phyloP scores from a whole-genome alignment of 2,888 invertebrate species.

The Gari tellinella region DNA sequence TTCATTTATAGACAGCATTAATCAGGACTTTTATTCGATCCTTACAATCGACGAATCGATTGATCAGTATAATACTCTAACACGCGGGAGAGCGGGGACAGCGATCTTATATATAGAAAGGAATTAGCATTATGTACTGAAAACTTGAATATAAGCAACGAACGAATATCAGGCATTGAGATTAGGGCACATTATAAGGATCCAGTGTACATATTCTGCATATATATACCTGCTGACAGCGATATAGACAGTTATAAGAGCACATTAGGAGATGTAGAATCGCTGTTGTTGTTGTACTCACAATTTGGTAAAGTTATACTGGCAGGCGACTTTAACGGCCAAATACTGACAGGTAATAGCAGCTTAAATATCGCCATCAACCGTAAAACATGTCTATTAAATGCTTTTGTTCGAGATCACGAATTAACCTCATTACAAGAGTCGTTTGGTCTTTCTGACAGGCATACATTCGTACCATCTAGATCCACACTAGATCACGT shows the following conservation, averaged over 20 bases:
- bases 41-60: neutral
- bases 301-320: neutral
- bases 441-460: too few species aligned
- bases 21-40: neutral
- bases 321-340: neutral
- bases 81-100: slow-evolving; percentile 9
- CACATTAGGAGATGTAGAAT: neutral
- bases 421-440: too few species aligned
- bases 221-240: slow-evolving; percentile 10
- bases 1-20: slow-evolving; percentile 3
- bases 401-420: too few species aligned
- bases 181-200: neutral
- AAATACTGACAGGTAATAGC: neutral
- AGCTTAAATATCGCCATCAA: too few species aligned
- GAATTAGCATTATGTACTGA: too few species aligned
- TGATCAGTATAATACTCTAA: neutral
- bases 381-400: too few species aligned
- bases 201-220: slow-evolving; percentile 1
- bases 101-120: neutral
- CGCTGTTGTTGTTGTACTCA: neutral
- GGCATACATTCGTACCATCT: too few species aligned
- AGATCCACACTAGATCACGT: too few species aligned
- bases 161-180: slow-evolving; percentile 7
- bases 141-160: too few species aligned
- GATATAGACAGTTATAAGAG: neutral